Percentiles rank a stretch among this genome's conserved stretches.
phyloP scores from a whole-genome alignment of 2,888 invertebrate species.

The Cosmia pyralina region DNA sequence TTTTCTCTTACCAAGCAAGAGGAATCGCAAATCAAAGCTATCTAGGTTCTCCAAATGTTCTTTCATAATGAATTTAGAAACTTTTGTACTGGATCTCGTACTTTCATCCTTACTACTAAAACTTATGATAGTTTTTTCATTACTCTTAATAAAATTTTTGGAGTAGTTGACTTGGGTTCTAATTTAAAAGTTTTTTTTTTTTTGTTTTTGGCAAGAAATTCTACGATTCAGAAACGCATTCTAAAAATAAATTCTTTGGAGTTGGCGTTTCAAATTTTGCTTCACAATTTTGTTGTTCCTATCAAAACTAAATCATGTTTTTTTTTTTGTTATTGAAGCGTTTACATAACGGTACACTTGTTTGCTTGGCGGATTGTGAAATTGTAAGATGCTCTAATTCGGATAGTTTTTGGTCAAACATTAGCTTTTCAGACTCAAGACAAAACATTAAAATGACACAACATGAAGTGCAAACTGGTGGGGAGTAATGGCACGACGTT shows the following conservation, averaged over 20 bases:
- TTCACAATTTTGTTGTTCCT: too few relatives aligned
- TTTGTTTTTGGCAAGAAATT: slow-evolving; percentile 10
- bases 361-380: slow-evolving; percentile 26
- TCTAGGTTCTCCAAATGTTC: slow-evolving; percentile 45
- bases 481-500: too few relatives aligned
- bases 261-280: too few relatives aligned
- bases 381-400: background rate
- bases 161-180: background rate
- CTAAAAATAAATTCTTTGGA: slow-evolving; percentile 5
- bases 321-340: slow-evolving; percentile 64
- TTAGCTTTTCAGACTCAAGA: slow-evolving; percentile 25
- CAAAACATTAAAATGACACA: slow-evolving; percentile 18
- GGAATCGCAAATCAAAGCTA: slow-evolving; percentile 71
- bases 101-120: slow-evolving; percentile 37
- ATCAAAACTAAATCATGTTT: too few relatives aligned
- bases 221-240: slow-evolving; percentile 4
- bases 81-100: background rate
- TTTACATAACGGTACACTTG: slow-evolving; percentile 58
- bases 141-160: too few relatives aligned
- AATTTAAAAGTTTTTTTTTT: slow-evolving; percentile 45
- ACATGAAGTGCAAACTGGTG: slow-evolving; percentile 36
- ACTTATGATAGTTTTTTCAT: too few relatives aligned
- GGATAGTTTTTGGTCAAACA: slow-evolving; percentile 26
- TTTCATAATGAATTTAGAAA: background rate
- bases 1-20: slow-evolving; percentile 70